These are phyloP conservation scores for Chloebia gouldiae DNA, from an alignment of 2,113 vertebrate species.

Conservation along the genomic window DNA sequence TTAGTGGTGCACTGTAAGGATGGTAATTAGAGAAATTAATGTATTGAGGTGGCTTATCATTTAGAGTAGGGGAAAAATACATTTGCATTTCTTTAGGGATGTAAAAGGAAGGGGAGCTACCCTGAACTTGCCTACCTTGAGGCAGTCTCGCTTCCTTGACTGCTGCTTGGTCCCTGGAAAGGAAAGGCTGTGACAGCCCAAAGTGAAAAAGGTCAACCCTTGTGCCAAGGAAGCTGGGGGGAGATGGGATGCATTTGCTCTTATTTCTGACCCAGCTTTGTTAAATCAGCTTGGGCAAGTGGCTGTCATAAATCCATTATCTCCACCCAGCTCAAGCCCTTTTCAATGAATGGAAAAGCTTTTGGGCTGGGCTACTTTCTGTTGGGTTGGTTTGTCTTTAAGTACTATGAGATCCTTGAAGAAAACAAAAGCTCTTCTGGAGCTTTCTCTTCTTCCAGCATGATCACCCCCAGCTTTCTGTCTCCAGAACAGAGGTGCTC, in stretches of 20 bases:
- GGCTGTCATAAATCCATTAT: background rate
- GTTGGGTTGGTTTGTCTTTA: background rate
- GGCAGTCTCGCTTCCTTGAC: accelerated
- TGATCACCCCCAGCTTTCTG: too few species aligned
- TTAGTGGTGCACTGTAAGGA: background rate
- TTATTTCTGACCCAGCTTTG: background rate
- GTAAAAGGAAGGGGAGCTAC: background rate
- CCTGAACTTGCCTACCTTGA: background rate
- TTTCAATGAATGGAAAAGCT: background rate
- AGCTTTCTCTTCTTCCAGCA: background rate
- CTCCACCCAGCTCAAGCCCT: background rate
- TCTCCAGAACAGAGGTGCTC: background rate
- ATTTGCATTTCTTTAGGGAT: background rate
- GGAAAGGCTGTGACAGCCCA: background rate
- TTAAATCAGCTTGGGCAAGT: background rate
- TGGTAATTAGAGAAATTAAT: background rate
- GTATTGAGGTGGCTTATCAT: background rate
- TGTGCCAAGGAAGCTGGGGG: accelerated
- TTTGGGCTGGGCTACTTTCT: background rate
- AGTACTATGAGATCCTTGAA: background rate
- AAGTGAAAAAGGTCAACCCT: background rate
- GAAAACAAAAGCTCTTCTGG: background rate
- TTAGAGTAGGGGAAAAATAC: too few species aligned
- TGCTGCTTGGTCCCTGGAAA: background rate
- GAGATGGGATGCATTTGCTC: background rate